These are phyloP conservation scores for Calliphora vomitoria DNA, from an alignment of 2,888 invertebrate genomes.

Conservation along the genomic window DNA sequence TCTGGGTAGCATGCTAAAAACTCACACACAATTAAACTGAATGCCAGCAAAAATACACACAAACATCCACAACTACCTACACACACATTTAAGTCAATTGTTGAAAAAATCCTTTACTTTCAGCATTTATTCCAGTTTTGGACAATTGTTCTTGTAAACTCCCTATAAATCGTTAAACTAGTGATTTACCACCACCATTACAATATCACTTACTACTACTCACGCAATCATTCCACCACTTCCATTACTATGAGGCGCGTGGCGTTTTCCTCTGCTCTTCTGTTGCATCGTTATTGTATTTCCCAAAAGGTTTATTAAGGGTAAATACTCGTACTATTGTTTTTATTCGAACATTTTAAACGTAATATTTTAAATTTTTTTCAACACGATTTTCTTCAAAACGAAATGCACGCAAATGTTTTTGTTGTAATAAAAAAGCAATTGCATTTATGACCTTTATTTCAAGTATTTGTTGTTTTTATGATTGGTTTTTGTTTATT, in stretches of 20 bases:
- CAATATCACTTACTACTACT: background rate
- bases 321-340: conserved; percentile 36
- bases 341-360: background rate
- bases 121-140: background rate
- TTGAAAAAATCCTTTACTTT: conserved; percentile 40
- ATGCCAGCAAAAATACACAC: background rate
- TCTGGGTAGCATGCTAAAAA: background rate
- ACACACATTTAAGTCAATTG: conserved; percentile 34
- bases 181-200: conserved; percentile 47
- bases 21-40: background rate
- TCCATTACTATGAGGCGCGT: background rate
- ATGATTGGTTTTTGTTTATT: conserved; percentile 10
- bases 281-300: conserved; percentile 14
- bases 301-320: conserved; percentile 57
- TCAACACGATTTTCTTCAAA: background rate
- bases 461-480: conserved; percentile 18
- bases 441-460: conserved; percentile 59
- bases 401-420: conserved; percentile 47
- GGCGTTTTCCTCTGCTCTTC: conserved; percentile 24
- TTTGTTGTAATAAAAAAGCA: conserved; percentile 38
- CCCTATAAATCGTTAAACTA: conserved; percentile 35
- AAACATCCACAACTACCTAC: background rate
- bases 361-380: background rate
- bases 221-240: conserved; percentile 13
- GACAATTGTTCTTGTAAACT: conserved; percentile 28